A percentile compares a stretch with the other conserved stretches of the same genome.
Evolutionary conservation across 2,113 vertebrate species (phyloP).

Genomic region (Vombatus ursinus): DNA sequence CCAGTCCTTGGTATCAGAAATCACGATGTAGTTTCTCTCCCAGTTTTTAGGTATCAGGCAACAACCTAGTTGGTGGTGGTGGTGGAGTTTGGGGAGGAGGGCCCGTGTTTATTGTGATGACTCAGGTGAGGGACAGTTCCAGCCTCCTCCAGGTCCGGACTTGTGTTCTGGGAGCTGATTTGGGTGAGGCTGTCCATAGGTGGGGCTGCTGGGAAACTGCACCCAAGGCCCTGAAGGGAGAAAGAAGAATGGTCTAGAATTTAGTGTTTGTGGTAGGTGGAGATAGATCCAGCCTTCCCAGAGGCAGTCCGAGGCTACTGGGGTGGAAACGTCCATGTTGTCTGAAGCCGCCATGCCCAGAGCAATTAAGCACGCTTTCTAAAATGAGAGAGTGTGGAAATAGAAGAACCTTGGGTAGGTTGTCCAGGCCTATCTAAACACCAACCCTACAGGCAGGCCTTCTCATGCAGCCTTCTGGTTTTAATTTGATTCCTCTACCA

Average conservation of each 20-base stretch:
- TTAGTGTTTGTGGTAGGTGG: neutral
- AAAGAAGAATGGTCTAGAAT: neutral
- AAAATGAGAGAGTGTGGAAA: too few species aligned
- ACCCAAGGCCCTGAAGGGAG: too few species aligned
- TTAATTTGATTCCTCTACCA: neutral
- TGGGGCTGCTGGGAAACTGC: accelerated
- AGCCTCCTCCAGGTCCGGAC: neutral
- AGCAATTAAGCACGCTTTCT: neutral
- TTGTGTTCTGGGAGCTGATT: neutral
- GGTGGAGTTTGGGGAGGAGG: neutral
- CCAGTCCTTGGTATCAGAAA: neutral
- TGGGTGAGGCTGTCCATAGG: neutral
- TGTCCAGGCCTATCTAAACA: neutral
- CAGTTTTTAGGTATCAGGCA: neutral
- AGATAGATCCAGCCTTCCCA: neutral
- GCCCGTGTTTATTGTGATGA: neutral
- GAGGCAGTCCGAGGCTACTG: neutral
- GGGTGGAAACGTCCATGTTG: neutral
- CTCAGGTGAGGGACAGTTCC: neutral
- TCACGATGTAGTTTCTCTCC: neutral
- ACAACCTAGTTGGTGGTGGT: neutral
- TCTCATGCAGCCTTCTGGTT: neutral
- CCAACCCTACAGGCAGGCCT: too few species aligned
- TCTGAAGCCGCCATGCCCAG: neutral
- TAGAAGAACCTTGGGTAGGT: neutral